These are phyloP conservation scores for Choloepus didactylus DNA, from an alignment of 2,797 vertebrate species.

Conservation along the genomic window DNA sequence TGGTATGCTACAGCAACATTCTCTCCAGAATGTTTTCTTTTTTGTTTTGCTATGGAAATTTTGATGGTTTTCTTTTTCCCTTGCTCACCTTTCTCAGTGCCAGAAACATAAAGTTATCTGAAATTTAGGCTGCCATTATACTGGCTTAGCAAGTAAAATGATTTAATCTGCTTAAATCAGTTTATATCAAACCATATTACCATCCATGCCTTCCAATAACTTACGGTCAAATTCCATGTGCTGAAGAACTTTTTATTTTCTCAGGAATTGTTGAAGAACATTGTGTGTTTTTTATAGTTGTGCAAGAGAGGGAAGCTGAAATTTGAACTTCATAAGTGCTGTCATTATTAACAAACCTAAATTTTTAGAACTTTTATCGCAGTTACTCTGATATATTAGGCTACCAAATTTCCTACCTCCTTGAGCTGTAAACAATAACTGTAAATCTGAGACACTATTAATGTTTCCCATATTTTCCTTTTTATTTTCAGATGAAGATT, in stretches of 20 bases:
- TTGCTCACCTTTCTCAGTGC: not conserved
- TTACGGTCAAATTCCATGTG: not conserved
- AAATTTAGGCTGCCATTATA: not conserved
- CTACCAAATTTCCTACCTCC: not conserved
- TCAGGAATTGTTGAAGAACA: constrained; percentile 5
- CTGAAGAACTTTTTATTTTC: not conserved
- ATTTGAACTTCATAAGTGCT: not conserved
- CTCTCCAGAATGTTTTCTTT: not conserved
- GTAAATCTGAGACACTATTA: not conserved
- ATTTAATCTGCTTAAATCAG: not conserved
- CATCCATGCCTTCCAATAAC: not conserved
- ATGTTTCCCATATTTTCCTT: not conserved
- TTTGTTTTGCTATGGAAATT: constrained; percentile 32
- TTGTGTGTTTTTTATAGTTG: not conserved
- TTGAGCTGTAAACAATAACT: not conserved
- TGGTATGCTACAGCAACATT: not conserved
- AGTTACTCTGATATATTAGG: not conserved
- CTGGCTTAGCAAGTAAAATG: not conserved
- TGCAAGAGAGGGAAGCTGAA: not conserved
- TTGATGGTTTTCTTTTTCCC: not conserved
- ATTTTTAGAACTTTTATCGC: not conserved
- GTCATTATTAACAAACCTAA: not conserved
- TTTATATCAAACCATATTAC: not conserved
- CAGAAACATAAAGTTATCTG: not conserved
- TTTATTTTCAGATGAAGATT: not conserved